Evolutionary conservation across 1,140 invertebrate species (phyloP).

Genomic region (Drosophila neocordata): DNA sequence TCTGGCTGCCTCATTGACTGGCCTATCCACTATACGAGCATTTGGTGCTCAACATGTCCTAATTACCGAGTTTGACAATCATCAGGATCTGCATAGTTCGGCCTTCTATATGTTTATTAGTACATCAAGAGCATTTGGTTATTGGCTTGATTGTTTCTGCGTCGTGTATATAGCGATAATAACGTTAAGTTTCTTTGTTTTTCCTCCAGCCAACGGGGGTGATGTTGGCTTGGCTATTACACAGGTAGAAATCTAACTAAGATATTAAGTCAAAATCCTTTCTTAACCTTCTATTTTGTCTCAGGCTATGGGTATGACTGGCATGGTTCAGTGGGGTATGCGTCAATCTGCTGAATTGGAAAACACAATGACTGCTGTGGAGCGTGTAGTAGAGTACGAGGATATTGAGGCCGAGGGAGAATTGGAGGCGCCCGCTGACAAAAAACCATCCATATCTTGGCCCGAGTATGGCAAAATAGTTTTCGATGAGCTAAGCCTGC

Average conservation of each 20-base stretch:
- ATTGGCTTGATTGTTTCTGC: conserved; percentile 91
- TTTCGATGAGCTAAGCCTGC: conserved; percentile 87
- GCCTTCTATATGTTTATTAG: conserved; percentile 87
- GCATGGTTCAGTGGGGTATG: conserved; percentile 94
- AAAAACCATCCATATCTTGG: conserved; percentile 88
- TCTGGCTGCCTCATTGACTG: conserved; percentile 93
- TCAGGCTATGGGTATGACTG: conserved; percentile 89
- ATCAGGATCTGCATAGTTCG: conserved; percentile 89
- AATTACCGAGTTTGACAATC: conserved; percentile 90
- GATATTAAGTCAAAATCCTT: no score
- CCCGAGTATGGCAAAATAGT: conserved; percentile 87
- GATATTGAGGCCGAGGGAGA: conserved; percentile 88
- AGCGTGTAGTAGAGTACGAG: conserved; percentile 90
- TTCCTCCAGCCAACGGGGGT: conserved; percentile 86
- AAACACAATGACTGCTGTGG: conserved; percentile 92
- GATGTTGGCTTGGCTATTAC: conserved; percentile 92
- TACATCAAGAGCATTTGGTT: conserved; percentile 88
- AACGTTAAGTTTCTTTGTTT: conserved; percentile 88
- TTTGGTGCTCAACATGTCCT: conserved; percentile 91
- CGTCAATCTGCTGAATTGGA: conserved; percentile 92
- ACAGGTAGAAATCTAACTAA: conserved; percentile 80
- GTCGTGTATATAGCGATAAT: conserved; percentile 88
- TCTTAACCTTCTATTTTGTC: not conserved
- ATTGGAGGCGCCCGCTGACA: conserved; percentile 85
- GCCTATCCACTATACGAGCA: conserved; percentile 94